Conservation (phyloP, 2,888 invertebrate species). For the Melolontha melolontha region DNA sequence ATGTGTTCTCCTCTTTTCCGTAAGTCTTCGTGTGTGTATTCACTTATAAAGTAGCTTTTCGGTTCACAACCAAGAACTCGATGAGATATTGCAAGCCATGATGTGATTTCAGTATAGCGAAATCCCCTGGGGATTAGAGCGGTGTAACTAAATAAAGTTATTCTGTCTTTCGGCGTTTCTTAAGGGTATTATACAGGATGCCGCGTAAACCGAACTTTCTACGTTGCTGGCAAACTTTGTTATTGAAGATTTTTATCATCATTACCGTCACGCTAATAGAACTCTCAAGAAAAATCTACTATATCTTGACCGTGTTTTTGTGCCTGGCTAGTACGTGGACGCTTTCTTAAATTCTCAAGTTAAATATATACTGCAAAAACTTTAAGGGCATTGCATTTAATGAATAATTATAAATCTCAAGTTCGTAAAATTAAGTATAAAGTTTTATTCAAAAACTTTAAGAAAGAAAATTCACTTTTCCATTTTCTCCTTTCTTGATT, state of each 20-base stretch:
- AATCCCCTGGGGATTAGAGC: constrained; percentile 42
- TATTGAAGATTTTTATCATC: constrained; percentile 42
- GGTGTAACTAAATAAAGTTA: constrained; percentile 45
- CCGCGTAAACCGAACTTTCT: constrained; percentile 28
- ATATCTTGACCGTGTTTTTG: constrained; percentile 13
- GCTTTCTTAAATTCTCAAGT: constrained; percentile 19
- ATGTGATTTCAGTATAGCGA: constrained; percentile 41
- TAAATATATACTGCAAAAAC: constrained; percentile 17
- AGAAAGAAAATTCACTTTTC: too few species aligned
- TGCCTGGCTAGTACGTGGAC: constrained; percentile 13
- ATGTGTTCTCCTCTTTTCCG: constrained; percentile 13
- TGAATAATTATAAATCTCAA: too few species aligned
- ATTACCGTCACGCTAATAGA: constrained; percentile 37
- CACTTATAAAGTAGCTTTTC: constrained; percentile 37
- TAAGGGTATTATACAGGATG: constrained; percentile 39
- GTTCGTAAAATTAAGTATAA: too few species aligned
- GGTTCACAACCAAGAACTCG: constrained; percentile 37
- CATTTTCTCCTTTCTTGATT: too few species aligned
- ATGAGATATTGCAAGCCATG: constrained; percentile 35
- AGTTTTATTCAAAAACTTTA: too few species aligned
- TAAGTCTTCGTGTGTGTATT: constrained; percentile 20
- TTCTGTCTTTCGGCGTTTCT: constrained; percentile 43
- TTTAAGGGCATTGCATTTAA: not conserved
- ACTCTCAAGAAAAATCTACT: constrained; percentile 32
- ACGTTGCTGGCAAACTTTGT: constrained; percentile 38